phyloP scores from a whole-genome alignment of 2,888 invertebrate genomes.

The Diarsia dahlii region DNA sequence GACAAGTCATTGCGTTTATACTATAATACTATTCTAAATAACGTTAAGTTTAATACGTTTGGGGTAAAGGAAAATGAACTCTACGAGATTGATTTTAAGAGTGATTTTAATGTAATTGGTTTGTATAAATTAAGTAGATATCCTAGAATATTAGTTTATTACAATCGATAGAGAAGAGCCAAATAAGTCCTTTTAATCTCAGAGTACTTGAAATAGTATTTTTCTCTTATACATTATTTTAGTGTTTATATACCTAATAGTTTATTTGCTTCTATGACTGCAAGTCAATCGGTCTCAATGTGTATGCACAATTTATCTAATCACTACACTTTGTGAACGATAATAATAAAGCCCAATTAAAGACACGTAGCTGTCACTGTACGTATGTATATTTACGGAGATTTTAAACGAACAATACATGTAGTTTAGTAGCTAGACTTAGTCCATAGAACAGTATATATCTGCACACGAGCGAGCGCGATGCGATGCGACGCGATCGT shows the following conservation, averaged over 20 bases:
- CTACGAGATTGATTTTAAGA: conserved; percentile 71
- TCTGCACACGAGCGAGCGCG: conserved; percentile 57
- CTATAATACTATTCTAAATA: conserved; percentile 66
- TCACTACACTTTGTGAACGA: conserved; percentile 58
- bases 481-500: conserved; percentile 24
- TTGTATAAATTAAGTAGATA: conserved; percentile 68
- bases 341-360: conserved; percentile 55
- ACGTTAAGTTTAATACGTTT: conserved; percentile 61
- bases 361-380: conserved; percentile 67
- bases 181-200: conserved; percentile 75
- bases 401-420: conserved; percentile 82
- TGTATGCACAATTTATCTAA: conserved; percentile 70
- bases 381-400: conserved; percentile 80
- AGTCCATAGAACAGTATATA: conserved; percentile 71
- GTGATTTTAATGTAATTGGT: conserved; percentile 69
- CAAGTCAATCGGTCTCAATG: conserved; percentile 64
- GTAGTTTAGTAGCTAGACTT: conserved; percentile 79
- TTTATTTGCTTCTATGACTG: conserved; percentile 59
- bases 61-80: conserved; percentile 70
- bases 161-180: conserved; percentile 75
- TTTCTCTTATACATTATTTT: conserved; percentile 49
- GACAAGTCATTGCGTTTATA: conserved; percentile 86
- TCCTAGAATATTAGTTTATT: conserved; percentile 67
- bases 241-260: conserved; percentile 51
- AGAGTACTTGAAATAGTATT: conserved; percentile 53